Percentiles rank a stretch among this genome's conserved stretches.
Evolutionary conservation across 2,113 vertebrate genomes (phyloP).

Genomic region (Hippocampus abdominalis): DNA sequence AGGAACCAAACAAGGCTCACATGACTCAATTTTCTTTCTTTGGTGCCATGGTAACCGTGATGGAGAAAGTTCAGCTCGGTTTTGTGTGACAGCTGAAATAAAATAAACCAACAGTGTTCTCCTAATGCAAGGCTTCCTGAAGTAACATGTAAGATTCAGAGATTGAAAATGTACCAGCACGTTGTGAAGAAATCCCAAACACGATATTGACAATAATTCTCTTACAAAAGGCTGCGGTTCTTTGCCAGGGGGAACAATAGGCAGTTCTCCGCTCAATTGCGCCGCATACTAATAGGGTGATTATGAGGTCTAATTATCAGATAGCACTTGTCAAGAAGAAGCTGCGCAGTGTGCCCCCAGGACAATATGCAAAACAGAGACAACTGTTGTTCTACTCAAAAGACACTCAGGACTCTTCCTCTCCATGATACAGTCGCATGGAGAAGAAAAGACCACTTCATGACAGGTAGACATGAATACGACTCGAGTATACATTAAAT

Average conservation of each 20-base stretch:
- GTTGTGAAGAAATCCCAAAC: constrained; percentile 44
- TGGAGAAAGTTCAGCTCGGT: constrained; percentile 20
- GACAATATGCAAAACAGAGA: constrained; percentile 56
- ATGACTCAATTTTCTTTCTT: constrained; percentile 38
- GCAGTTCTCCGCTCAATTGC: constrained; percentile 51
- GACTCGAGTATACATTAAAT: neutral
- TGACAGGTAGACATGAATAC: neutral
- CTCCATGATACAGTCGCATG: neutral
- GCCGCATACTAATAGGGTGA: constrained; percentile 67
- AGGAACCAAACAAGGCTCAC: constrained; percentile 45
- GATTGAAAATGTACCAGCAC: constrained; percentile 19
- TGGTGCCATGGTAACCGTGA: constrained; percentile 53
- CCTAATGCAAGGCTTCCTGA: neutral
- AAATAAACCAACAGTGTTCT: constrained; percentile 7
- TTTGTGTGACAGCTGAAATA: constrained; percentile 14
- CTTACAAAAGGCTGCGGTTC: constrained; percentile 37
- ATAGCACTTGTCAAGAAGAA: constrained; percentile 63
- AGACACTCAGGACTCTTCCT: neutral
- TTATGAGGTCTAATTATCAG: constrained; percentile 70
- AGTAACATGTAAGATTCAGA: constrained; percentile 16
- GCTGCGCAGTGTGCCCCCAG: constrained; percentile 48
- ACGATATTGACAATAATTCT: constrained; percentile 50
- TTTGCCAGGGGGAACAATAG: constrained; percentile 47
- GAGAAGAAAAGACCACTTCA: neutral
- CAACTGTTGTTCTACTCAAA: constrained; percentile 50